phyloP scores from a whole-genome alignment of 2,113 vertebrate species.

The Nibea coibor region DNA sequence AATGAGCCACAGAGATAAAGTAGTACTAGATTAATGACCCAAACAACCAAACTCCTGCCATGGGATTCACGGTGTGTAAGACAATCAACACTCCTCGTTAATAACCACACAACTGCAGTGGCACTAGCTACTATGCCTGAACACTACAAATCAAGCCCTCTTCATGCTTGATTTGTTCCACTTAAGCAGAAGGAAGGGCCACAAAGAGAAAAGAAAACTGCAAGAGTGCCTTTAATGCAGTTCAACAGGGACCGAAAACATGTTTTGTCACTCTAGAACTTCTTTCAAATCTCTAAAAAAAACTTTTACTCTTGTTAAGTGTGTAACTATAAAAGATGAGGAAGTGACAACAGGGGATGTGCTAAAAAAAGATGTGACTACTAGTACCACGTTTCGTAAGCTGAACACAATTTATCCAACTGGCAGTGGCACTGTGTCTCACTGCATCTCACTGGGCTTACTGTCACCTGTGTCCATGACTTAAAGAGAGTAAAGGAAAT shows the following conservation, averaged over 20 bases:
- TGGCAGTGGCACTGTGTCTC: background rate
- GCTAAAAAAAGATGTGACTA: background rate
- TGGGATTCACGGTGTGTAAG: constrained; percentile 38
- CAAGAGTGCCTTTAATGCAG: constrained; percentile 14
- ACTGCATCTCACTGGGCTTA: background rate
- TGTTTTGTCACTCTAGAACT: constrained; percentile 8
- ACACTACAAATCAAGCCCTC: constrained; percentile 26
- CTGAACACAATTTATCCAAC: constrained; percentile 8
- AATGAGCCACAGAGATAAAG: constrained; percentile 59
- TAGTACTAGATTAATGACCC: constrained; percentile 37
- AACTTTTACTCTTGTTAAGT: background rate
- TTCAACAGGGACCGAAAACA: constrained; percentile 21
- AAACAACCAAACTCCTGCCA: constrained; percentile 43
- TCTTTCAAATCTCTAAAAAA: background rate
- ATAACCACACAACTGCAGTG: constrained; percentile 30
- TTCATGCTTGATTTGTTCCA: constrained; percentile 29
- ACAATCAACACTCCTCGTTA: constrained; percentile 47
- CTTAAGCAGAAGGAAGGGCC: constrained; percentile 20
- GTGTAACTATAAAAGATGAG: background rate
- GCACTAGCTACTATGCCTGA: constrained; percentile 5
- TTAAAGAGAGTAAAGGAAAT: constrained; percentile 23
- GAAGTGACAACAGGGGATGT: background rate
- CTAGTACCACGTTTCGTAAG: background rate
- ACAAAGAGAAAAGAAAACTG: constrained; percentile 23
- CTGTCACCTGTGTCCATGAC: constrained; percentile 10